A percentile compares a stretch with the other conserved stretches of the same genome.
Conservation (phyloP, 2,797 vertebrate species). For the Hoplostethus atlanticus region DNA sequence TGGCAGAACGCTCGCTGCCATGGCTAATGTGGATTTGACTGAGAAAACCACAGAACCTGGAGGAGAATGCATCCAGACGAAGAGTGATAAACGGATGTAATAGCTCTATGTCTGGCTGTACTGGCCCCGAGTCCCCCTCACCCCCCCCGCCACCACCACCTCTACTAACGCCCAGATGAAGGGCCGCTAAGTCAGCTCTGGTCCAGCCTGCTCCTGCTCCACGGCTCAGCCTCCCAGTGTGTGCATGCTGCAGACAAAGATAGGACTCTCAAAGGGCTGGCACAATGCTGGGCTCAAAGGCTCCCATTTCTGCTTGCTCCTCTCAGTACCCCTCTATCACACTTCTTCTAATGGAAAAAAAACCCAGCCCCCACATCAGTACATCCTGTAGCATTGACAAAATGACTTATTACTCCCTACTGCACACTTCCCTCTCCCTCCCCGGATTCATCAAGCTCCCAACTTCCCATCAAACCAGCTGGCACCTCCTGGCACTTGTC, state of each 20-base stretch:
- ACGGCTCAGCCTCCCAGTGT: conserved; percentile 61
- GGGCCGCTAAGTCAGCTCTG: conserved; percentile 59
- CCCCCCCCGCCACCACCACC: conserved; percentile 22
- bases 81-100: conserved; percentile 25
- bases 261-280: conserved; percentile 75
- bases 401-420: conserved; percentile 74
- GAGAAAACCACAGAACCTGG: conserved; percentile 22
- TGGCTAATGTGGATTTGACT: conserved; percentile 32
- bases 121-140: conserved; percentile 15
- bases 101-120: conserved; percentile 33
- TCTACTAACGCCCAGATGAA: conserved; percentile 53
- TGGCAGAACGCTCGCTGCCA: background rate
- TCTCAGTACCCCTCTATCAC: conserved; percentile 64
- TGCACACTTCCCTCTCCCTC: conserved; percentile 57
- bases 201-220: conserved; percentile 57
- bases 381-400: conserved; percentile 72
- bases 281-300: conserved; percentile 70
- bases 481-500: conserved; percentile 69
- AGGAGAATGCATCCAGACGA: conserved; percentile 28
- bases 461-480: conserved; percentile 69
- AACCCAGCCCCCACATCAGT: conserved; percentile 65
- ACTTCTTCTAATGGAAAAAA: conserved; percentile 62
- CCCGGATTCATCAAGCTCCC: conserved; percentile 65
- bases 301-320: conserved; percentile 55
- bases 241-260: conserved; percentile 73